Evolutionary conservation across 2,797 vertebrate species (phyloP).

Genomic region (Octomys mimax): DNA sequence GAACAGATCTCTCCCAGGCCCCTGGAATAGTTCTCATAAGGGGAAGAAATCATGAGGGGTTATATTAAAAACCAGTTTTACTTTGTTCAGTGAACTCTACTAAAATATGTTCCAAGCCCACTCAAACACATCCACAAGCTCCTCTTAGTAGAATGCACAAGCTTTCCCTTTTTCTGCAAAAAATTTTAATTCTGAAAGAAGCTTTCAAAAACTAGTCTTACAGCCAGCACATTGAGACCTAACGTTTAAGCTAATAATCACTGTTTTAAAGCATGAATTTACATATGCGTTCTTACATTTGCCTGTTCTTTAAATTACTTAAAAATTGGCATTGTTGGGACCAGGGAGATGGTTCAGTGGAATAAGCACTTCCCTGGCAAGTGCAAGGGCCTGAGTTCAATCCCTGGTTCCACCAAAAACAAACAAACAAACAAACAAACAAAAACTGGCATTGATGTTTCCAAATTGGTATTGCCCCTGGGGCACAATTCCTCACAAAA

Average conservation of each 20-base stretch:
- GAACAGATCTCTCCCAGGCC: background rate
- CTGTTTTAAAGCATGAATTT: slow-evolving; percentile 3
- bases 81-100: background rate
- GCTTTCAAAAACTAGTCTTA: background rate
- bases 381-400: too few species aligned
- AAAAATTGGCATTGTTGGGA: background rate
- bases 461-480: background rate
- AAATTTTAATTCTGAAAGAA: background rate
- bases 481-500: background rate
- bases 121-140: background rate
- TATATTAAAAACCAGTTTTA: background rate
- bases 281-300: background rate
- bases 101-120: background rate
- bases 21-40: background rate
- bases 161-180: background rate
- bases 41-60: background rate
- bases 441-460: too few species aligned
- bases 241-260: slow-evolving; percentile 27
- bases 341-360: too few species aligned
- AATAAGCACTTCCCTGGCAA: too few species aligned
- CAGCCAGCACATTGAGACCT: background rate
- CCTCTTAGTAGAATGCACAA: background rate
- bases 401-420: too few species aligned
- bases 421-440: too few species aligned
- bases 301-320: background rate